phyloP scores from a whole-genome alignment of 2,888 invertebrate species.

The Conops quadrifasciatus region DNA sequence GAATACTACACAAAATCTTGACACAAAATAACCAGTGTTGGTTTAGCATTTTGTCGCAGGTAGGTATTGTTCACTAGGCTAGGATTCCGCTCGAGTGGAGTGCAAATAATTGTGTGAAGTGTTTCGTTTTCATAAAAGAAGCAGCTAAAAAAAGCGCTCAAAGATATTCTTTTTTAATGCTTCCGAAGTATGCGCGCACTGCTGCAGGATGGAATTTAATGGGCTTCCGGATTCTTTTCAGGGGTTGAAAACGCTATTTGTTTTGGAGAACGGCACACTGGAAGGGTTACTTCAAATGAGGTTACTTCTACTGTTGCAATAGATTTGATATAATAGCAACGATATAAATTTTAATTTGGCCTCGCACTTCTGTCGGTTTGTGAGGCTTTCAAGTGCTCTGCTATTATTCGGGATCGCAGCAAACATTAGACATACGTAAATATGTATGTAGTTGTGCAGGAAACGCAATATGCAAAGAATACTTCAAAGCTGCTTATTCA shows the following conservation, averaged over 20 bases:
- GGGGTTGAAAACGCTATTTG: not conserved
- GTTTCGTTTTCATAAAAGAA: slow-evolving; percentile 10
- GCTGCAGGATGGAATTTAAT: slow-evolving; percentile 6
- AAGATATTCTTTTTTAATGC: slow-evolving; percentile 22
- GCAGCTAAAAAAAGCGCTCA: not conserved
- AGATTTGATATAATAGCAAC: slow-evolving; percentile 12
- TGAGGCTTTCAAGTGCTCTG: slow-evolving; percentile 4
- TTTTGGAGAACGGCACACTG: not conserved
- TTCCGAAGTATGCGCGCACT: not conserved
- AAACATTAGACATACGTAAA: not conserved
- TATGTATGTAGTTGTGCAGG: not conserved
- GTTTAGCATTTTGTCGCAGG: slow-evolving; percentile 31
- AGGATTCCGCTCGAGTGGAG: slow-evolving; percentile 10
- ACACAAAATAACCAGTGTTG: slow-evolving; percentile 33
- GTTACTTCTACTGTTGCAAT: slow-evolving; percentile 12
- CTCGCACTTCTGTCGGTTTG: not conserved
- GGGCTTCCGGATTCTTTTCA: slow-evolving; percentile 9
- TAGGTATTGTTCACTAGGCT: not conserved
- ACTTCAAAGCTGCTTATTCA: not conserved
- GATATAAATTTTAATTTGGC: slow-evolving; percentile 2
- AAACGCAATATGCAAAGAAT: not conserved
- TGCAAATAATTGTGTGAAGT: slow-evolving; percentile 34
- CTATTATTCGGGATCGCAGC: not conserved
- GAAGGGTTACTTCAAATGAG: slow-evolving; percentile 5
- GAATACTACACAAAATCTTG: slow-evolving; percentile 8